Evolutionary conservation across 2,888 invertebrate genomes (phyloP).

Genomic region (Dryomyza anilis): DNA sequence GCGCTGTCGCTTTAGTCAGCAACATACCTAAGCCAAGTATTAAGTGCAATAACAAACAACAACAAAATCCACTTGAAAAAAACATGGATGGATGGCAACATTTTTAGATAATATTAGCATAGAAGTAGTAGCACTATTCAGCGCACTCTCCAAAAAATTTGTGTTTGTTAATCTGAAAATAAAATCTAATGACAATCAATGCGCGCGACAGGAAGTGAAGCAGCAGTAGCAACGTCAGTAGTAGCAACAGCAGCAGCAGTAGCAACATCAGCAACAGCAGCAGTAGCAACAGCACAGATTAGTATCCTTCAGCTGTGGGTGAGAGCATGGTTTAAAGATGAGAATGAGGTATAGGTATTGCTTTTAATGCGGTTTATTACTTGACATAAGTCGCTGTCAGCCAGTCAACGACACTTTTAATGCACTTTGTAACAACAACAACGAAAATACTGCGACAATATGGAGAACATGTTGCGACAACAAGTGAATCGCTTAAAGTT

Average conservation of each 20-base stretch:
- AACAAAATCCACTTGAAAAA: neutral
- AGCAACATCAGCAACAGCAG: too few relatives aligned
- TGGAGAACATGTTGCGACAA: neutral
- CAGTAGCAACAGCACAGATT: too few relatives aligned
- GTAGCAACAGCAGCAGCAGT: too few relatives aligned
- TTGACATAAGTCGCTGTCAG: neutral
- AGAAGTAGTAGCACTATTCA: neutral
- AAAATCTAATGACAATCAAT: constrained; percentile 14
- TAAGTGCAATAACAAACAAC: neutral
- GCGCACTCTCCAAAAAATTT: neutral
- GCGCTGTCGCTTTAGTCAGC: too few relatives aligned
- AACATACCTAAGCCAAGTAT: too few relatives aligned
- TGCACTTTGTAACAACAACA: neutral
- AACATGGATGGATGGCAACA: too few relatives aligned
- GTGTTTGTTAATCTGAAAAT: constrained; percentile 14
- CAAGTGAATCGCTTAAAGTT: too few relatives aligned
- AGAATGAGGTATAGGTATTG: neutral
- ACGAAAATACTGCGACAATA: neutral
- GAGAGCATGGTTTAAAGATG: neutral
- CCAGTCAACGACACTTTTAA: constrained; percentile 8
- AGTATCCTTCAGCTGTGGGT: too few relatives aligned
- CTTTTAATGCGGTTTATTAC: too few relatives aligned
- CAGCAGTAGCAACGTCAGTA: too few relatives aligned
- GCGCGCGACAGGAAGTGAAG: neutral
- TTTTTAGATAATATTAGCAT: too few relatives aligned